Evolutionary conservation across 2,113 vertebrate species (phyloP).

Genomic region (Coptodon bakossiorum): DNA sequence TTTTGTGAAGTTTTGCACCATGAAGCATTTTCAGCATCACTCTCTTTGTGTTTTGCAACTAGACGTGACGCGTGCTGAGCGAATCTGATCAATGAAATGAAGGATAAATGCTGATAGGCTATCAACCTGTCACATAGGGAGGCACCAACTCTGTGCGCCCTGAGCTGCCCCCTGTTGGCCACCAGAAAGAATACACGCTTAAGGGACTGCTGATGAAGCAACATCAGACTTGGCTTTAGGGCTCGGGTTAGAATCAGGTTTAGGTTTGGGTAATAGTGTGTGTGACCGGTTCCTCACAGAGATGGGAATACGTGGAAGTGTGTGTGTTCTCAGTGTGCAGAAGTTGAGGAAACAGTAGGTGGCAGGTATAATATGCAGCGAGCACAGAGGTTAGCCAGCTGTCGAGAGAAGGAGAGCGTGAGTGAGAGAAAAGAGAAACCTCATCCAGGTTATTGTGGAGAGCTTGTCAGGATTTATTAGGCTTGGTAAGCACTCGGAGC

Average conservation of each 20-base stretch:
- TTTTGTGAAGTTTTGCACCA: not conserved
- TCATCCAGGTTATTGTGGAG: conserved; percentile 52
- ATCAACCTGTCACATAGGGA: not conserved
- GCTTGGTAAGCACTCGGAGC: conserved; percentile 12
- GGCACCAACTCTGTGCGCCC: not conserved
- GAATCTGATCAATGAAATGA: not conserved
- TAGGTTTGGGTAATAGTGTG: not conserved
- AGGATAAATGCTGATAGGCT: not conserved
- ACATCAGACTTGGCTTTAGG: not conserved
- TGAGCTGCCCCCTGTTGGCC: not conserved
- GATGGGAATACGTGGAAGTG: not conserved
- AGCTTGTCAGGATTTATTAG: conserved; percentile 59
- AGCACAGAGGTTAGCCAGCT: conserved; percentile 14
- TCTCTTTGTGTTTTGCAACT: not conserved
- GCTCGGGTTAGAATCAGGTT: not conserved
- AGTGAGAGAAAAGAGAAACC: conserved; percentile 45
- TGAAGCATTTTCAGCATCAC: not conserved
- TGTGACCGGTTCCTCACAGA: not conserved
- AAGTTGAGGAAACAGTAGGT: conserved; percentile 44
- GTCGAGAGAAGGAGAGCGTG: not conserved
- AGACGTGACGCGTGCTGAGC: not conserved
- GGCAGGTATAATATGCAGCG: conserved; percentile 45
- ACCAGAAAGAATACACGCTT: not conserved
- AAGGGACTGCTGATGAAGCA: not conserved
- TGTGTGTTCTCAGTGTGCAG: not conserved